Percentiles rank a stretch among this genome's conserved stretches.
Evolutionary conservation across 2,888 invertebrate genomes (phyloP).

Genomic region (Caradrina kadenii): DNA sequence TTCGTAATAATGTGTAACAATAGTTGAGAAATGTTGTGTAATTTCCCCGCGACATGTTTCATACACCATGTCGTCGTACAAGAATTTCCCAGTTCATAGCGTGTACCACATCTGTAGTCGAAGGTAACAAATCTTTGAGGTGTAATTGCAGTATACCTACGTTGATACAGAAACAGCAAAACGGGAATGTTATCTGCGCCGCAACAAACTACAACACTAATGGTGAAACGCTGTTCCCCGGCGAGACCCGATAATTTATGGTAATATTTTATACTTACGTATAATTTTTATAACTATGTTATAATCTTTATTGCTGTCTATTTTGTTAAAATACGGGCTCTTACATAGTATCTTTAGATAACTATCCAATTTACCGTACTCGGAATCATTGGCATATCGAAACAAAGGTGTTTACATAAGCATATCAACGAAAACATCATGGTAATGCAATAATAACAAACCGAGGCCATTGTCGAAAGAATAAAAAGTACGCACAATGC

Average conservation of each 20-base stretch:
- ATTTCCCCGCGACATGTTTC: slow-evolving; percentile 17
- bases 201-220: slow-evolving; percentile 83
- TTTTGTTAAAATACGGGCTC: slow-evolving; percentile 40
- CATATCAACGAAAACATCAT: slow-evolving; percentile 54
- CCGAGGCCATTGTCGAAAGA: slow-evolving; percentile 59
- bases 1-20: neutral
- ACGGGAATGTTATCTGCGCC: slow-evolving; percentile 81
- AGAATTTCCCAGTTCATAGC: slow-evolving; percentile 59
- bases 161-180: slow-evolving; percentile 71
- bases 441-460: slow-evolving; percentile 63
- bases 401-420: slow-evolving; percentile 42
- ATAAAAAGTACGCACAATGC: slow-evolving; percentile 70
- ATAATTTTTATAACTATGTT: slow-evolving; percentile 56
- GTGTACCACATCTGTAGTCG: slow-evolving; percentile 67
- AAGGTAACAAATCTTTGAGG: slow-evolving; percentile 82
- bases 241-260: slow-evolving; percentile 74
- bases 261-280: slow-evolving; percentile 72
- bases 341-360: slow-evolving; percentile 36
- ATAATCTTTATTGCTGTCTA: slow-evolving; percentile 51
- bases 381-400: slow-evolving; percentile 20
- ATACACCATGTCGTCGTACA: slow-evolving; percentile 1
- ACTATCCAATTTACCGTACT: slow-evolving; percentile 16
- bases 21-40: neutral
- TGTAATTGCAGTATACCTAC: slow-evolving; percentile 83
- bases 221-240: slow-evolving; percentile 81